Evolutionary conservation across 2,113 vertebrate genomes (phyloP).

Genomic region (Scytalopus superciliaris): DNA sequence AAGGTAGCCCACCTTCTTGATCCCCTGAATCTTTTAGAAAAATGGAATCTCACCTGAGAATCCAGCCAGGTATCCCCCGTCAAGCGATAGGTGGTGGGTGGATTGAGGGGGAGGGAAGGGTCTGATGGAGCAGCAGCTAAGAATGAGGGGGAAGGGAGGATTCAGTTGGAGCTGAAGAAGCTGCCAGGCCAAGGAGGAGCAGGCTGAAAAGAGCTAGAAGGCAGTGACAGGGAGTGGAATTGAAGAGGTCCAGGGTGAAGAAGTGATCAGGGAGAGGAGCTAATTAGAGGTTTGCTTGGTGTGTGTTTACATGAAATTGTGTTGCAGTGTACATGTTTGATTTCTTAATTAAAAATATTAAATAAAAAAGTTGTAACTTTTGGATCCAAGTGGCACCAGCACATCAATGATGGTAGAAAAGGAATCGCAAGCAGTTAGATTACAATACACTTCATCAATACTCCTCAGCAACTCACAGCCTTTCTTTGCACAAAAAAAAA

Average conservation of each 20-base stretch:
- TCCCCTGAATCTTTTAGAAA: constrained; percentile 23
- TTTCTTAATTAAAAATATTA: background rate
- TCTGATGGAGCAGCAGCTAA: constrained; percentile 66
- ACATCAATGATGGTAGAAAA: background rate
- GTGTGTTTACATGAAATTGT: background rate
- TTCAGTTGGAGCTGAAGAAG: constrained; percentile 60
- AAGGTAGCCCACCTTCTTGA: background rate
- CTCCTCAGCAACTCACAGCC: background rate
- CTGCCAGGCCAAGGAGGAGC: constrained; percentile 41
- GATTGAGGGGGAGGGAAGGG: constrained; percentile 50
- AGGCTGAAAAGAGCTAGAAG: constrained; percentile 62
- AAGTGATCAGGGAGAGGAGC: background rate
- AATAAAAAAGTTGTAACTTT: background rate
- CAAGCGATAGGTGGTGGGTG: constrained; percentile 45
- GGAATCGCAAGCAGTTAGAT: background rate
- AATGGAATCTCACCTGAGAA: constrained; percentile 68
- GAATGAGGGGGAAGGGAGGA: constrained; percentile 61
- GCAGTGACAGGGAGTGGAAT: background rate
- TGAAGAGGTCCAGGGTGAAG: constrained; percentile 14
- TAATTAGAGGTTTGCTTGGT: background rate
- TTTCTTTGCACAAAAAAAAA: background rate
- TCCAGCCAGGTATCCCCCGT: constrained; percentile 50
- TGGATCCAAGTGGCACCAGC: background rate
- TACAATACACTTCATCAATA: background rate
- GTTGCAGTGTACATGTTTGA: background rate